Conservation (phyloP, 2,797 vertebrate species). For the Aplochiton taeniatus region DNA sequence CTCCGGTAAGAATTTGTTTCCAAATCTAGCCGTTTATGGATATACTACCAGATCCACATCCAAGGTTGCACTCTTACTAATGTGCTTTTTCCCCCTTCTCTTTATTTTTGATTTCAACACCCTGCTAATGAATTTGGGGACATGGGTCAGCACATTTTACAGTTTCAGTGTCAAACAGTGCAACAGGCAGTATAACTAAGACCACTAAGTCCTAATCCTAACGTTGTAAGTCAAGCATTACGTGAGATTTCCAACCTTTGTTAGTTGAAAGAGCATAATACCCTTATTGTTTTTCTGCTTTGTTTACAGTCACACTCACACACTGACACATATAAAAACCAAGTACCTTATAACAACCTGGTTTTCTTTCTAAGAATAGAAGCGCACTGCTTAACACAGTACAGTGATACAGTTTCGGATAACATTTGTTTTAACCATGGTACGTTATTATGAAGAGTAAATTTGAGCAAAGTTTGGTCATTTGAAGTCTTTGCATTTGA, state of each 20-base stretch:
- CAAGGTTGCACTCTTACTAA: too few relatives aligned
- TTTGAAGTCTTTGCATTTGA: not conserved
- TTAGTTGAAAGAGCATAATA: slow-evolving; percentile 61
- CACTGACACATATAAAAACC: slow-evolving; percentile 53
- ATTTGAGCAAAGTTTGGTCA: slow-evolving; percentile 16
- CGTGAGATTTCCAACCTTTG: slow-evolving; percentile 58
- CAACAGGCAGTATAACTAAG: slow-evolving; percentile 43
- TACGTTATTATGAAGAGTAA: not conserved
- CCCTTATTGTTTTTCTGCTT: slow-evolving; percentile 22
- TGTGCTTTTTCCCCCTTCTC: too few relatives aligned
- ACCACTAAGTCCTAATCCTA: slow-evolving; percentile 64
- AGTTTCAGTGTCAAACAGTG: slow-evolving; percentile 29
- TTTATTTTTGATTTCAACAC: too few relatives aligned
- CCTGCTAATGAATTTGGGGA: not conserved
- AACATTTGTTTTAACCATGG: slow-evolving; percentile 21
- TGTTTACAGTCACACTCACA: slow-evolving; percentile 51
- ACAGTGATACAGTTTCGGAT: not conserved
- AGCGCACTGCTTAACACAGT: not conserved
- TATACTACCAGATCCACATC: too few relatives aligned
- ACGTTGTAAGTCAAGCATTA: slow-evolving; percentile 64
- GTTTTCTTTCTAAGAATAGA: slow-evolving; percentile 18
- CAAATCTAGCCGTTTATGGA: too few relatives aligned
- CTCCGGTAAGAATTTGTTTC: too few relatives aligned
- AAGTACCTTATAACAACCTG: slow-evolving; percentile 17
- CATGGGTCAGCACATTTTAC: slow-evolving; percentile 6